Conservation (phyloP, 1,140 invertebrate species). For the Berghia stephanieae region DNA sequence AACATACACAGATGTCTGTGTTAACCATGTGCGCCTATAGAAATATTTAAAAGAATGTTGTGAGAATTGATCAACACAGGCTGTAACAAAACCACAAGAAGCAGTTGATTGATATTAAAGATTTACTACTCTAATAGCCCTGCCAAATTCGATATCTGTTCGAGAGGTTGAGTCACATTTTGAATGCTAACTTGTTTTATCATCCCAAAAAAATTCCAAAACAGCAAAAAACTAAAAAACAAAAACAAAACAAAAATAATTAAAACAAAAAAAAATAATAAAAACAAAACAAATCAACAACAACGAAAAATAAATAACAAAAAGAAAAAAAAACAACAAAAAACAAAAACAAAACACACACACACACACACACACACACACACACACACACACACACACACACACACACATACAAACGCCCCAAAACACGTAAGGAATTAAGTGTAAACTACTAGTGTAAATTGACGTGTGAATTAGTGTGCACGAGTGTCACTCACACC, state of each 20-base stretch:
- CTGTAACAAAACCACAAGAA: too few relatives aligned
- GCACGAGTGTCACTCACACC: background rate
- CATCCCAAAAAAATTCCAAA: background rate
- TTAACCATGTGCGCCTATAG: too few relatives aligned
- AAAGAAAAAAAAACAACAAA: conserved; percentile 11
- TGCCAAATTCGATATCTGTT: too few relatives aligned
- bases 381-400: background rate
- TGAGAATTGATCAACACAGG: too few relatives aligned
- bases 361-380: conserved; percentile 5
- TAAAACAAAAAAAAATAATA: background rate
- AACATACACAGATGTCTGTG: too few relatives aligned
- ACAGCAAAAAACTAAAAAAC: background rate
- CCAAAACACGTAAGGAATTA: background rate
- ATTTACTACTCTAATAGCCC: too few relatives aligned
- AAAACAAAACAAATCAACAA: background rate
- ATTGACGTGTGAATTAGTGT: background rate
- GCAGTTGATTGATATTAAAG: too few relatives aligned
- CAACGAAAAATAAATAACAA: background rate
- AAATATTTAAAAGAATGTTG: too few relatives aligned
- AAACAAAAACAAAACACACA: background rate
- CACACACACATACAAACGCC: conserved; percentile 16
- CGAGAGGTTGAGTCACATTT: too few relatives aligned
- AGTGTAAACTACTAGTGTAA: background rate
- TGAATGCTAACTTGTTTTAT: too few relatives aligned
- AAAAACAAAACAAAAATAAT: background rate